A percentile compares a stretch with the other conserved stretches of the same genome.
Conservation (phyloP, 2,797 vertebrate genomes). For the Halcyon leucocephala region DNA sequence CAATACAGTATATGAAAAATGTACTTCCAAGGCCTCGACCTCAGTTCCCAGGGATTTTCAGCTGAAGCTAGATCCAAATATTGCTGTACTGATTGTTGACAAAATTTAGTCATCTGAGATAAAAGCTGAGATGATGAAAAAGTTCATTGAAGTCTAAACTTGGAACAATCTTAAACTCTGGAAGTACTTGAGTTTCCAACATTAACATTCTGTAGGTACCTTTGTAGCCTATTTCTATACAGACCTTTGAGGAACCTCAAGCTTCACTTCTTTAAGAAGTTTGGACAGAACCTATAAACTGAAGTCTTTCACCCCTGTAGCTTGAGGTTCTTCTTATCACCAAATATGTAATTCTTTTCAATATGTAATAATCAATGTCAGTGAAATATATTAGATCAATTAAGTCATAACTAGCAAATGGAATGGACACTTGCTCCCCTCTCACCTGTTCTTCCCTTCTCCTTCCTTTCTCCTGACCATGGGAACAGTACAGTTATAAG, state of each 20-base stretch:
- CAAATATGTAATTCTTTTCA: not conserved
- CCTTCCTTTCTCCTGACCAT: not conserved
- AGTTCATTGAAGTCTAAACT: not conserved
- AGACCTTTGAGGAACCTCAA: not conserved
- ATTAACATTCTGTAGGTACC: no score
- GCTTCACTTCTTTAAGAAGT: not conserved
- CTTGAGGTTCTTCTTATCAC: not conserved
- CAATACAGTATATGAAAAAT: not conserved
- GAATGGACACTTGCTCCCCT: not conserved
- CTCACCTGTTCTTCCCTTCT: not conserved
- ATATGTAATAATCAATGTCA: not conserved
- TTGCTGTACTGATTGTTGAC: accelerated
- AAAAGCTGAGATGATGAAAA: not conserved
- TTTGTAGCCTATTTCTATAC: not conserved
- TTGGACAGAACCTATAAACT: not conserved
- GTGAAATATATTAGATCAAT: not conserved
- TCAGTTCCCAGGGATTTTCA: not conserved
- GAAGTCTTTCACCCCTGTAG: not conserved
- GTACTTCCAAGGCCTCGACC: not conserved
- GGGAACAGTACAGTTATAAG: not conserved
- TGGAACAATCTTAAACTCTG: not conserved
- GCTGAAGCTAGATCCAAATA: not conserved
- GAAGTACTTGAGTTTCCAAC: not conserved
- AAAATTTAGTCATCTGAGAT: not conserved
- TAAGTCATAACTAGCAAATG: not conserved